A percentile compares a stretch with the other conserved stretches of the same genome.
These are phyloP conservation scores for Gymnobelideus leadbeateri DNA, from an alignment of 2,113 vertebrate genomes.

Conservation along the genomic window DNA sequence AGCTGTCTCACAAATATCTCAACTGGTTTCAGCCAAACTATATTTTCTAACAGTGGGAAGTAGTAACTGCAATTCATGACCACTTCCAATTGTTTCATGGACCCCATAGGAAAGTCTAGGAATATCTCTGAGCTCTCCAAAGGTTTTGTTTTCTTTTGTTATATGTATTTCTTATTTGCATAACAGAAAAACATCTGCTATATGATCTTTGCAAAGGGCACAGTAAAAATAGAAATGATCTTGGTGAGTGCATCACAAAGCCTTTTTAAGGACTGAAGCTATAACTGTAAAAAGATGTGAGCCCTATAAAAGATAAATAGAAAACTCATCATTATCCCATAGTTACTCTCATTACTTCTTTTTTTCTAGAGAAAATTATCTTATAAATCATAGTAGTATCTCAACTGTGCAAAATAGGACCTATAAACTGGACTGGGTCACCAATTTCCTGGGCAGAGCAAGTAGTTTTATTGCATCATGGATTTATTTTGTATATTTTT, in stretches of 20 bases:
- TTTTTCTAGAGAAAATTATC: too few species aligned
- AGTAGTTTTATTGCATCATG: neutral
- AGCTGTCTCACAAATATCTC: neutral
- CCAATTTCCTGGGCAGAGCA: neutral
- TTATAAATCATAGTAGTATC: neutral
- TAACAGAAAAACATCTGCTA: neutral
- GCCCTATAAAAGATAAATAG: neutral
- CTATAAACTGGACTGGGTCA: neutral
- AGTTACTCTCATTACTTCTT: neutral
- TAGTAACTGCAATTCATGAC: neutral
- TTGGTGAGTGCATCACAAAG: neutral
- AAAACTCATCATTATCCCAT: neutral
- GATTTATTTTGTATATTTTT: neutral
- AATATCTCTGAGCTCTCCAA: neutral
- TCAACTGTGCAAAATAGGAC: neutral
- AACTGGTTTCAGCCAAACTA: neutral
- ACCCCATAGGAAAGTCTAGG: too few species aligned
- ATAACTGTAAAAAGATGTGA: neutral
- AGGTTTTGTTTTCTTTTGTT: neutral
- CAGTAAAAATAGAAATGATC: neutral
- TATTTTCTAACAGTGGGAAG: neutral
- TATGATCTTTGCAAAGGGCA: neutral
- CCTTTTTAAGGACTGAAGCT: neutral
- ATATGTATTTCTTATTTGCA: neutral
- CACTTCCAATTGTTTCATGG: too few species aligned